Evolutionary conservation across 2,888 invertebrate species (phyloP).

Genomic region (Thelaira solivaga): DNA sequence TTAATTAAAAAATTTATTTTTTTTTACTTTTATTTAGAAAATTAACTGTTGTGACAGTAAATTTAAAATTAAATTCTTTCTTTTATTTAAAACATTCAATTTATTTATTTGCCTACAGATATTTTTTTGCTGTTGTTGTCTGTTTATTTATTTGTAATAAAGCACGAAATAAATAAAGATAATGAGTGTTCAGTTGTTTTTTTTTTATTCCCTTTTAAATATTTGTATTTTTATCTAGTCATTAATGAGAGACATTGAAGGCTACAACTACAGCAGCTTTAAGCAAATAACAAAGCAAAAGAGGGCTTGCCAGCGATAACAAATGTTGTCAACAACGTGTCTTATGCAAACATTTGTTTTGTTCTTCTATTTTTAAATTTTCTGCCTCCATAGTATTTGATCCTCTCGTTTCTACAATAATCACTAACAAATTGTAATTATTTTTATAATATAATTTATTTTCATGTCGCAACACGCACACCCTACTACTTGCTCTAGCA

Average conservation of each 20-base stretch:
- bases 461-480: constrained; percentile 10
- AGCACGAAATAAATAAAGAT: constrained; percentile 37
- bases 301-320: constrained; percentile 3
- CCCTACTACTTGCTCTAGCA: no score
- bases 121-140: background rate
- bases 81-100: background rate
- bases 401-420: constrained; percentile 14
- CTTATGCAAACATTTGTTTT: constrained; percentile 37
- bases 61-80: constrained; percentile 15
- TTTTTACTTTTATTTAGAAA: no score
- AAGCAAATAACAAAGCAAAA: constrained; percentile 8
- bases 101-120: background rate
- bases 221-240: constrained; percentile 29
- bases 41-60: constrained; percentile 12
- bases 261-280: constrained; percentile 16
- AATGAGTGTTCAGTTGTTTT: constrained; percentile 33
- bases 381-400: background rate
- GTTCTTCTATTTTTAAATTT: background rate
- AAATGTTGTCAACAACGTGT: constrained; percentile 41
- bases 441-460: constrained; percentile 39
- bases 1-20: no score
- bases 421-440: constrained; percentile 47
- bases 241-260: constrained; percentile 40
- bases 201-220: constrained; percentile 6
- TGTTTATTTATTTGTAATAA: constrained; percentile 17